Conservation (phyloP, 2,888 invertebrate genomes). For the Ennomos fuscantarius region DNA sequence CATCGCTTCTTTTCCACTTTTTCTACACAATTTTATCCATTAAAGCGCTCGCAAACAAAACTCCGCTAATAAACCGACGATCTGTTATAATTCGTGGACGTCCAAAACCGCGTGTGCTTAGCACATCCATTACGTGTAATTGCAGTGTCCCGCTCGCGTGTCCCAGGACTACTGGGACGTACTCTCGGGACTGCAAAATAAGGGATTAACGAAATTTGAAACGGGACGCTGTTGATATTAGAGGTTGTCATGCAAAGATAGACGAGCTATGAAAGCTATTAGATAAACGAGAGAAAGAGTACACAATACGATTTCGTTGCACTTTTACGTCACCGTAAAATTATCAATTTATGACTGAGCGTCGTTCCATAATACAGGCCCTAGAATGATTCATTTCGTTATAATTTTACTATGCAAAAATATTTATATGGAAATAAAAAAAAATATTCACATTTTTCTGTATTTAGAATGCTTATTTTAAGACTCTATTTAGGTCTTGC, state of each 20-base stretch:
- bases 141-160: conserved; percentile 27
- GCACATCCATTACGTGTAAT: conserved; percentile 53
- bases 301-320: too few relatives aligned
- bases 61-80: conserved; percentile 43
- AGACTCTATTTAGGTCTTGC: too few relatives aligned
- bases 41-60: conserved; percentile 1
- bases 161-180: conserved; percentile 28
- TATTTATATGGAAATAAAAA: too few relatives aligned
- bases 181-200: background rate
- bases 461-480: too few relatives aligned
- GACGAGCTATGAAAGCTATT: background rate
- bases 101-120: conserved; percentile 46
- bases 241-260: conserved; percentile 34
- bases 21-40: background rate
- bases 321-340: too few relatives aligned
- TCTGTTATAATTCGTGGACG: conserved; percentile 44
- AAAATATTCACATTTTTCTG: too few relatives aligned
- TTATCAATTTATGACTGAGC: too few relatives aligned
- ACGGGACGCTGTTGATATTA: conserved; percentile 45
- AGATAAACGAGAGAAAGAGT: too few relatives aligned
- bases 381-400: too few relatives aligned
- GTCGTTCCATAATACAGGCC: too few relatives aligned
- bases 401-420: too few relatives aligned
- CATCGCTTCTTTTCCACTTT: too few relatives aligned
- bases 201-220: conserved; percentile 45